Evolutionary conservation across 1,140 invertebrate species (phyloP).

Genomic region (Aphelinus atriplicis): DNA sequence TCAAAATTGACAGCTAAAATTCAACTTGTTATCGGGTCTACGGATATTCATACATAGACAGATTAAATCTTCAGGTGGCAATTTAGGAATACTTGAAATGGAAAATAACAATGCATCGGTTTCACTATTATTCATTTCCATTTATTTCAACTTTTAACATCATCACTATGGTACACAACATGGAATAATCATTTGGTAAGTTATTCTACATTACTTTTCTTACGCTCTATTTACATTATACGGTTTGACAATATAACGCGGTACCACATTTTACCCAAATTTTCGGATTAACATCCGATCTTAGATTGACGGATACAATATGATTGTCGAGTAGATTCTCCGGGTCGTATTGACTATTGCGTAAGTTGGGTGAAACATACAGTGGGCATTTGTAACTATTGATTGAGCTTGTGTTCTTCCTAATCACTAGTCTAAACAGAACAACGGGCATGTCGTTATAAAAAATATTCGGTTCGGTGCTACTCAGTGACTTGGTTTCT

Average conservation of each 20-base stretch:
- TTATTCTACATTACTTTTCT: no score
- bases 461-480: slow-evolving; percentile 82
- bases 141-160: slow-evolving; percentile 12
- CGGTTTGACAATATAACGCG: slow-evolving; percentile 79
- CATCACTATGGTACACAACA: slow-evolving; percentile 11
- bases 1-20: no score
- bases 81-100: no score
- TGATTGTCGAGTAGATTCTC: slow-evolving; percentile 86
- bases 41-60: no score
- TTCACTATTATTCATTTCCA: background rate
- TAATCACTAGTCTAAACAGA: slow-evolving; percentile 70
- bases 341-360: slow-evolving; percentile 71
- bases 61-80: no score
- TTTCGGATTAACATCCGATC: slow-evolving; percentile 71
- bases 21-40: no score
- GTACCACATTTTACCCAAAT: slow-evolving; percentile 91
- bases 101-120: background rate
- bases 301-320: slow-evolving; percentile 79
- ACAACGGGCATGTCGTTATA: slow-evolving; percentile 81
- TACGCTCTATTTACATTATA: slow-evolving; percentile 6
- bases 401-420: slow-evolving; percentile 65
- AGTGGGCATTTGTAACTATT: slow-evolving; percentile 80
- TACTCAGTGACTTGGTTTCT: slow-evolving; percentile 68
- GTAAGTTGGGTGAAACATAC: slow-evolving; percentile 81
- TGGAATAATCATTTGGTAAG: no score